These are phyloP conservation scores for Corythoichthys intestinalis DNA, from an alignment of 2,113 vertebrate genomes.

Conservation along the genomic window DNA sequence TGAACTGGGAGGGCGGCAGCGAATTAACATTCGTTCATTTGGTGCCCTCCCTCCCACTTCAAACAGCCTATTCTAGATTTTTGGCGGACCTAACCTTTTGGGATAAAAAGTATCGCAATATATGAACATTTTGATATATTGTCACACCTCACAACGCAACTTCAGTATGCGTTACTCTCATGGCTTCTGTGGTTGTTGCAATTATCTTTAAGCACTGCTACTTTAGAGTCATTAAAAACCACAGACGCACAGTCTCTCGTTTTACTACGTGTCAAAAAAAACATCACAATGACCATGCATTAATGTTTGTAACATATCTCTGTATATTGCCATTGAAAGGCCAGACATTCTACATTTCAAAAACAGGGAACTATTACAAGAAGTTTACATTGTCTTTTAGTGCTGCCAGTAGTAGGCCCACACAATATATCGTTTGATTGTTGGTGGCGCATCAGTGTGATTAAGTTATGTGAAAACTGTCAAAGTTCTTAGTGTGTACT, in stretches of 20 bases:
- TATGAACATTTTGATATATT: background rate
- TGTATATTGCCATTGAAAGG: background rate
- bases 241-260: background rate
- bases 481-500: no score
- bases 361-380: background rate
- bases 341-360: background rate
- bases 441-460: no score
- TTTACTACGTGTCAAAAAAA: background rate
- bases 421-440: no score
- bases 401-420: no score
- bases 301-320: background rate
- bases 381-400: no score
- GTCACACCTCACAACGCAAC: slow-evolving; percentile 29
- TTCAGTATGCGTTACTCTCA: background rate
- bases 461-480: no score
- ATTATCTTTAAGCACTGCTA: background rate
- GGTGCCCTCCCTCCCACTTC: no score
- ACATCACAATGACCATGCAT: background rate
- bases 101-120: no score
- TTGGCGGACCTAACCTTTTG: no score
- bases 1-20: no score
- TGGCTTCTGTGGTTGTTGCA: background rate
- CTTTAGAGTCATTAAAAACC: background rate
- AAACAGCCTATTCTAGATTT: no score
- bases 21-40: no score